phyloP scores from a whole-genome alignment of 2,888 invertebrate species.

The Plagiodera versicolora region DNA sequence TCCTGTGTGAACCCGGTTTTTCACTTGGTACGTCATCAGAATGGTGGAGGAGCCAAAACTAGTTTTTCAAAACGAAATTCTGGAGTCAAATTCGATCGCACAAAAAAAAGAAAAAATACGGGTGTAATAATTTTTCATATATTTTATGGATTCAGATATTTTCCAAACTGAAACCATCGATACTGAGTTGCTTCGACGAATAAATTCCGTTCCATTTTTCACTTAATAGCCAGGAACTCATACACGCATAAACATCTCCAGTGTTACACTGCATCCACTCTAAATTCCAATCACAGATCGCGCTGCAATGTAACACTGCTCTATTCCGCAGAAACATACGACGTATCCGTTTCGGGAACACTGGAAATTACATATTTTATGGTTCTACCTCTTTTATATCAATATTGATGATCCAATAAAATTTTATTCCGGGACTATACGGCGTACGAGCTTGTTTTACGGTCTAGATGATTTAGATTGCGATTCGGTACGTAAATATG shows the following conservation, averaged over 20 bases:
- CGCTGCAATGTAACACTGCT: conserved; percentile 6
- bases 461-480: not conserved
- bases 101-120: too few species aligned
- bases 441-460: not conserved
- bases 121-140: too few species aligned
- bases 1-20: too few species aligned
- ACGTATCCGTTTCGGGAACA: conserved; percentile 1
- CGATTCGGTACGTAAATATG: not conserved
- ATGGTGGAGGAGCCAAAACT: too few species aligned
- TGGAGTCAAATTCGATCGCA: too few species aligned
- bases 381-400: not conserved
- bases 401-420: conserved; percentile 6
- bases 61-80: too few species aligned
- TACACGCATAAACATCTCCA: not conserved
- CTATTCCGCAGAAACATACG: not conserved
- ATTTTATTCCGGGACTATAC: not conserved
- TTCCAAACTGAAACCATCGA: too few species aligned
- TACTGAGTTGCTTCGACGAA: too few species aligned
- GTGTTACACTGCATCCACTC: not conserved
- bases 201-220: too few species aligned
- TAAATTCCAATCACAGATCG: conserved; percentile 9
- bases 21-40: too few species aligned
- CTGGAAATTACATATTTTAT: conserved; percentile 12
- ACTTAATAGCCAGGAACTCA: too few species aligned
- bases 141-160: too few species aligned